These are phyloP conservation scores for Ricordea florida DNA, from an alignment of 92 coral and sea anemone species.

Conservation along the genomic window DNA sequence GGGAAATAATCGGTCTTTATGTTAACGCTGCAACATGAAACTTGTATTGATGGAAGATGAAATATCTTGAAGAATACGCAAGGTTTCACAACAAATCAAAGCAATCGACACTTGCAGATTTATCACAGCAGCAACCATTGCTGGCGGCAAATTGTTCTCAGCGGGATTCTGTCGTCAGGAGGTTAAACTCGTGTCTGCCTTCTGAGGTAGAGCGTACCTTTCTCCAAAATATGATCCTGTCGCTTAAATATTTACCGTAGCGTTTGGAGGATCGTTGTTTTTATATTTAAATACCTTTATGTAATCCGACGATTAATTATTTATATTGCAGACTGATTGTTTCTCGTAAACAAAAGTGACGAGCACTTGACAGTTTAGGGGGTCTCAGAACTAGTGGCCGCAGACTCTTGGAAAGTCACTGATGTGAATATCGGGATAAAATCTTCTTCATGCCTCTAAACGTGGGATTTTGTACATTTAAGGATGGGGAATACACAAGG, in stretches of 20 bases:
- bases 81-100: too few species aligned
- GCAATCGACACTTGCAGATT: too few species aligned
- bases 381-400: conserved; percentile 33
- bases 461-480: neutral
- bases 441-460: neutral
- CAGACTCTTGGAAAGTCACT: neutral
- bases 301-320: conserved; percentile 44
- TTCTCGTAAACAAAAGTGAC: conserved; percentile 32
- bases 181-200: too few species aligned
- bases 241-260: conserved; percentile 15
- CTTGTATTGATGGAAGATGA: too few species aligned
- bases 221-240: too few species aligned
- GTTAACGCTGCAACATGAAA: too few species aligned
- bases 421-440: neutral
- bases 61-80: too few species aligned
- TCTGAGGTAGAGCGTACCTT: too few species aligned
- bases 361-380: conserved; percentile 38
- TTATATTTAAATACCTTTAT: conserved; percentile 15
- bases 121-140: too few species aligned
- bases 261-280: neutral
- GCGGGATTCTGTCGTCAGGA: too few species aligned
- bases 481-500: conserved; percentile 71
- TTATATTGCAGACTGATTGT: conserved; percentile 32
- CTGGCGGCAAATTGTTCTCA: too few species aligned
- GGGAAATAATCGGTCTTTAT: too few species aligned